Percentiles rank a stretch among this genome's conserved stretches.
These are phyloP conservation scores for Trissoscelio sp. DNA, from an alignment of 2,888 invertebrate genomes.

Conservation along the genomic window DNA sequence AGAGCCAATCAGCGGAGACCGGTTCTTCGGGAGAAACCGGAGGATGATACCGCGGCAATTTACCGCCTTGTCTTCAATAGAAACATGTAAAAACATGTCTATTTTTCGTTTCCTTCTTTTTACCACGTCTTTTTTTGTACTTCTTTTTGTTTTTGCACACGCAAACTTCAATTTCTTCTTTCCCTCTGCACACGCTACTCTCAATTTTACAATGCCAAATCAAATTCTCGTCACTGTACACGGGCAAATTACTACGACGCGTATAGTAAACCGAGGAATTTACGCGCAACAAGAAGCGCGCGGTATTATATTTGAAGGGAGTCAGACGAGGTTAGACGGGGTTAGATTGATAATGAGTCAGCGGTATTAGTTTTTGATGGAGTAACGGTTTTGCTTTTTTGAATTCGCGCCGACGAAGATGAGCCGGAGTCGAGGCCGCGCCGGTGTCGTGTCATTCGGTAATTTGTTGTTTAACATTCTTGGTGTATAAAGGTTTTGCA, in stretches of 20 bases:
- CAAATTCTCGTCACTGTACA: constrained; percentile 44
- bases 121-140: neutral
- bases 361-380: constrained; percentile 48
- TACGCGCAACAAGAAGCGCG: constrained; percentile 35
- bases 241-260: constrained; percentile 32
- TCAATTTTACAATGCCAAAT: constrained; percentile 55
- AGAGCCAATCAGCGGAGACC: constrained; percentile 55
- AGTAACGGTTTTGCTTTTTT: constrained; percentile 40
- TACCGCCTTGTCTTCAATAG: constrained; percentile 52
- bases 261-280: constrained; percentile 31
- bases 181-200: constrained; percentile 10
- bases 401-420: constrained; percentile 3
- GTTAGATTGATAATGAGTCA: constrained; percentile 54
- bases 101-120: neutral
- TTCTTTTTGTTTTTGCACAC: neutral
- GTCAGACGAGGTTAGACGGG: constrained; percentile 37
- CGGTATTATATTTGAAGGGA: constrained; percentile 41
- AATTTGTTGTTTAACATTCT: constrained; percentile 14
- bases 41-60: constrained; percentile 55
- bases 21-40: constrained; percentile 52
- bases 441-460: constrained; percentile 26
- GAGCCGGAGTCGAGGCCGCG: neutral
- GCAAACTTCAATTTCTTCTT: neutral
- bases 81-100: constrained; percentile 32
- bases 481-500: neutral